Evolutionary conservation across 2,888 invertebrate genomes (phyloP).

Genomic region (Apocheima hispidaria): DNA sequence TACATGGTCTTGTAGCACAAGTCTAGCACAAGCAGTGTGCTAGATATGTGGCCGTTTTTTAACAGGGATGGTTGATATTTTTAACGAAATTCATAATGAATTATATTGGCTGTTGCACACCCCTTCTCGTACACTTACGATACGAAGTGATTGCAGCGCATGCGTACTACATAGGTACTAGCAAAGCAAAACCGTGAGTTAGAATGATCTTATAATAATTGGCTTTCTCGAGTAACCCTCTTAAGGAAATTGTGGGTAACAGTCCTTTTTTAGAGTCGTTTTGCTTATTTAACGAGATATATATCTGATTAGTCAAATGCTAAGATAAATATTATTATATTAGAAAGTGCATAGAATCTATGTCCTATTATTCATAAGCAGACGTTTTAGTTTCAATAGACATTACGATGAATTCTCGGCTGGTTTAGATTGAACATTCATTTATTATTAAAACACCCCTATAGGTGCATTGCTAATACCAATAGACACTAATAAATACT

Average conservation of each 20-base stretch:
- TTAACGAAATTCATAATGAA: conserved; percentile 4
- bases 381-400: not conserved
- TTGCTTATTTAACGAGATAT: conserved; percentile 7
- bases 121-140: too few relatives aligned
- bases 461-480: not conserved
- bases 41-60: too few relatives aligned
- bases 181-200: not conserved
- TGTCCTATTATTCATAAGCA: too few relatives aligned
- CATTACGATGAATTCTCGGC: not conserved
- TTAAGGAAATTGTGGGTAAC: conserved; percentile 12
- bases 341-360: too few relatives aligned
- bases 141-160: conserved; percentile 17
- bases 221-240: not conserved
- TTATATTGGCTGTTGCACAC: too few relatives aligned
- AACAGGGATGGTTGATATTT: too few relatives aligned
- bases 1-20: too few relatives aligned
- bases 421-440: not conserved
- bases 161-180: conserved; percentile 8
- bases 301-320: not conserved
- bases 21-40: too few relatives aligned
- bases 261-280: conserved; percentile 5
- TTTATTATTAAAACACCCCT: conserved; percentile 1
- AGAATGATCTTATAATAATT: not conserved
- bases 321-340: not conserved
- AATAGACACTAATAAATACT: conserved; percentile 3